phyloP scores from a whole-genome alignment of 1,140 invertebrate species.

The Chironomus striatipennis region DNA sequence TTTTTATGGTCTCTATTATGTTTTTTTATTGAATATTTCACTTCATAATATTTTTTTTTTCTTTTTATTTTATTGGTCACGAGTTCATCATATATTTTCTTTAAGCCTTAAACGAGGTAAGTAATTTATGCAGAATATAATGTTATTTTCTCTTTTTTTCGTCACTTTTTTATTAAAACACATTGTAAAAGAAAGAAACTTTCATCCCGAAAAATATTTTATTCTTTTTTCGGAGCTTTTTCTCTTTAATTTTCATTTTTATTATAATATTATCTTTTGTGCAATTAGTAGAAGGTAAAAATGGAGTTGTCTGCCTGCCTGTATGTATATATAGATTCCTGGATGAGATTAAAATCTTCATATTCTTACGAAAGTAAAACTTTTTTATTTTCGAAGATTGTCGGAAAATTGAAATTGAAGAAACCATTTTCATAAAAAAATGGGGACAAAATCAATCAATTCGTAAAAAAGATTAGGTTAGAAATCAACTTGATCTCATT shows the following conservation, averaged over 20 bases:
- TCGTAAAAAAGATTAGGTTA: not conserved
- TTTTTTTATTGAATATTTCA: no score
- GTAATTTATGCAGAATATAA: no score
- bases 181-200: not conserved
- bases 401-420: not conserved
- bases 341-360: not conserved
- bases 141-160: not conserved
- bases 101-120: no score
- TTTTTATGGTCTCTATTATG: no score
- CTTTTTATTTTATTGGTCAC: no score
- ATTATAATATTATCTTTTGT: not conserved
- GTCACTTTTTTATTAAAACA: not conserved
- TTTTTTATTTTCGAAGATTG: not conserved
- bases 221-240: not conserved
- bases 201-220: not conserved
- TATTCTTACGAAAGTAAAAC: no score
- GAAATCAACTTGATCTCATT: no score
- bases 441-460: not conserved
- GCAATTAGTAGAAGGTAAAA: not conserved
- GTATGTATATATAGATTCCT: not conserved
- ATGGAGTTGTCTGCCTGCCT: not conserved
- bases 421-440: not conserved
- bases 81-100: no score
- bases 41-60: no score
- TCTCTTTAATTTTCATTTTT: no score